Evolutionary conservation across 92 coral and sea anemone species (phyloP).

Genomic region (Epizoanthus ramosus): DNA sequence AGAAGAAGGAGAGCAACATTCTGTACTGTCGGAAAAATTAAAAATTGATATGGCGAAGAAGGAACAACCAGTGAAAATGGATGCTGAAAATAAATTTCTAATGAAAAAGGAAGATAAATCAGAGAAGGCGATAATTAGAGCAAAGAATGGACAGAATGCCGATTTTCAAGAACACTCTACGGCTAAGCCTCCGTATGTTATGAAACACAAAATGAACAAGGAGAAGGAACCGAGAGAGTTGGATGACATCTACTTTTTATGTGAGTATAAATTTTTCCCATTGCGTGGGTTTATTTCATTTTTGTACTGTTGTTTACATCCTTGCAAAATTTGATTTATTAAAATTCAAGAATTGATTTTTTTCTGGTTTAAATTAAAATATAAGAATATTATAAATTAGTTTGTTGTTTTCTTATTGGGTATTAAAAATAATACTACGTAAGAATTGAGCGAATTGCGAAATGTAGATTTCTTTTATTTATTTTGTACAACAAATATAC

Average conservation of each 20-base stretch:
- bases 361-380: background rate
- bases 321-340: slow-evolving; percentile 10
- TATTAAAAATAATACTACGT: background rate
- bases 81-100: slow-evolving; percentile 11
- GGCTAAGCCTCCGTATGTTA: slow-evolving; percentile 33
- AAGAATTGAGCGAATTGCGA: slow-evolving; percentile 26
- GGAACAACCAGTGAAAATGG: background rate
- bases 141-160: slow-evolving; percentile 5
- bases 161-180: slow-evolving; percentile 23
- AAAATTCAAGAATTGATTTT: slow-evolving; percentile 7
- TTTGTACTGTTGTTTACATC: background rate
- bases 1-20: background rate
- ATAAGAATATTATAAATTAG: background rate
- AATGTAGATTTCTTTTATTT: slow-evolving; percentile 32
- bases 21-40: slow-evolving; percentile 17
- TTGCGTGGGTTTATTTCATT: slow-evolving; percentile 18
- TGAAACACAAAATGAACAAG: slow-evolving; percentile 40
- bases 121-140: background rate
- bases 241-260: slow-evolving; percentile 39
- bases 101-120: slow-evolving; percentile 21
- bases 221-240: slow-evolving; percentile 11
- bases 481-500: slow-evolving; percentile 20
- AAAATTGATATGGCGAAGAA: slow-evolving; percentile 16
- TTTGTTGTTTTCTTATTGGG: background rate
- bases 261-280: slow-evolving; percentile 28